Evolutionary conservation across 2,888 invertebrate species (phyloP).

Genomic region (Drosophila mettleri): DNA sequence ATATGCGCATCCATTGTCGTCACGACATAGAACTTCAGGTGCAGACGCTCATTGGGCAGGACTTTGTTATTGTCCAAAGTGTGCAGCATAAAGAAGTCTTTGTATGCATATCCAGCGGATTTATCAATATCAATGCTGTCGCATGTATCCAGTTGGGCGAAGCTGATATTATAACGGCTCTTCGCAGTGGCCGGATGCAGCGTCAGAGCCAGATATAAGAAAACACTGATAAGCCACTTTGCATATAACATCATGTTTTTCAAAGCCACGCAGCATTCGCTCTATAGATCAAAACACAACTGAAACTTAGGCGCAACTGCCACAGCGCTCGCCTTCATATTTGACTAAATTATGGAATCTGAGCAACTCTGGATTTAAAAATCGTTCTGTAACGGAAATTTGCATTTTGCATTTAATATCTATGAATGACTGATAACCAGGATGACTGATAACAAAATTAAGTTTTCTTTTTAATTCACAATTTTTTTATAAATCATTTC

Average conservation of each 20-base stretch:
- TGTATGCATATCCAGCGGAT: constrained; percentile 86
- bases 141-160: constrained; percentile 84
- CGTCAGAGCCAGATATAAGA: constrained; percentile 34
- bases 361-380: background rate
- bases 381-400: too few species aligned
- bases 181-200: constrained; percentile 31
- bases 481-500: too few species aligned
- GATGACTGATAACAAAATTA: too few species aligned
- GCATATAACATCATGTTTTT: constrained; percentile 4
- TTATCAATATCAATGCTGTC: constrained; percentile 86
- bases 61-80: constrained; percentile 78
- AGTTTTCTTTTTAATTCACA: too few species aligned
- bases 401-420: too few species aligned
- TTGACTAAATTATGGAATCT: background rate
- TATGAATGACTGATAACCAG: too few species aligned
- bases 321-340: constrained; percentile 2
- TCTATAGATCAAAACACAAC: constrained; percentile 24
- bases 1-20: constrained; percentile 90
- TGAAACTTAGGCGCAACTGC: constrained; percentile 19
- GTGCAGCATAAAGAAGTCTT: constrained; percentile 86
- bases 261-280: background rate
- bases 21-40: constrained; percentile 89
- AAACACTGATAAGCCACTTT: constrained; percentile 60
- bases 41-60: constrained; percentile 81
- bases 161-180: constrained; percentile 79